These are phyloP conservation scores for Caenorhabditis parvicauda DNA, from an alignment of 2,888 invertebrate genomes.

Conservation along the genomic window DNA sequence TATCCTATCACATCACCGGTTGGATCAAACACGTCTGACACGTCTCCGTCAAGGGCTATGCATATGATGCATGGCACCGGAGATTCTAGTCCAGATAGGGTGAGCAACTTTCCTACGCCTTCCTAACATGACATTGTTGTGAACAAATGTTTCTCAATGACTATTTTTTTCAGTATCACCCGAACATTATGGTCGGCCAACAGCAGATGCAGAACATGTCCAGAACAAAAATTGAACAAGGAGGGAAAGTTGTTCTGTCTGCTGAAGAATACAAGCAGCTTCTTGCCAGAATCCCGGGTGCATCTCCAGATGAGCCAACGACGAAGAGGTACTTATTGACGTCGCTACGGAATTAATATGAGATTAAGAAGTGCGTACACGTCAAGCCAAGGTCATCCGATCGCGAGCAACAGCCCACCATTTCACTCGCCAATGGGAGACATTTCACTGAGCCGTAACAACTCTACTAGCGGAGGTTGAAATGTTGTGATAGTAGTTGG, in stretches of 20 bases:
- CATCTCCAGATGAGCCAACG: constrained; percentile 27
- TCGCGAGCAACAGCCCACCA: constrained; percentile 16
- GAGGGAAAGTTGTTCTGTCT: constrained; percentile 37
- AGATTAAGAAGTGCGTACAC: constrained; percentile 19
- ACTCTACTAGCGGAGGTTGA: constrained; percentile 13
- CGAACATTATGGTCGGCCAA: constrained; percentile 40
- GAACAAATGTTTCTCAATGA: not conserved
- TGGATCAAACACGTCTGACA: constrained; percentile 33
- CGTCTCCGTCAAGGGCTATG: constrained; percentile 30
- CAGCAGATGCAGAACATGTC: constrained; percentile 13
- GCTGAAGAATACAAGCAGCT: constrained; percentile 41
- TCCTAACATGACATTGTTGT: not conserved
- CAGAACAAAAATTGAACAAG: constrained; percentile 17
- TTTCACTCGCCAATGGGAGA: constrained; percentile 20
- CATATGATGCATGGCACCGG: constrained; percentile 26
- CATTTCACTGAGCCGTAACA: constrained; percentile 19
- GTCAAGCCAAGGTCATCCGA: constrained; percentile 25
- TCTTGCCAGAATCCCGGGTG: constrained; percentile 20
- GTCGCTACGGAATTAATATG: not conserved
- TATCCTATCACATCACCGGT: constrained; percentile 38
- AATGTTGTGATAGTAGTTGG: not conserved
- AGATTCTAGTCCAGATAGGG: constrained; percentile 35
- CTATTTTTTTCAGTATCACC: constrained; percentile 36
- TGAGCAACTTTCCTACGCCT: constrained; percentile 8
- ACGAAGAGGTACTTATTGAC: constrained; percentile 16